Base-by-base conservation (phyloP, 2,888 invertebrate species). In the Lypha dubia region DNA sequence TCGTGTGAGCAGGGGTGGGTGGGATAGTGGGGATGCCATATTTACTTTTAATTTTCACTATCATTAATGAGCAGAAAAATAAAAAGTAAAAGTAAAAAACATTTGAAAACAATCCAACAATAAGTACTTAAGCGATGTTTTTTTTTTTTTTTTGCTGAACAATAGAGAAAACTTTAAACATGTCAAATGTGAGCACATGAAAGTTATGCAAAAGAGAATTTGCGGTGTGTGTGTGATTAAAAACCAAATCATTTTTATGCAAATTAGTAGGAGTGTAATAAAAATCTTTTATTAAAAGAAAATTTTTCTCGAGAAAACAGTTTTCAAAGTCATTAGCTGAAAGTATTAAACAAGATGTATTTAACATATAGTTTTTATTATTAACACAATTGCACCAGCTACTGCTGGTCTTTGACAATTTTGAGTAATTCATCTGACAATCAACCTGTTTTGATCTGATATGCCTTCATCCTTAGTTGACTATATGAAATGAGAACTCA, bases 131-230 rank as follows among this genome's bases (percentile, higher is more conserved):
- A 28, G 13, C 15, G n/a, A 75, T 20, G 1, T 41, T 60, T 32
- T 20, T 17, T 28, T 41, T 60, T 32, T 20, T 17, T 28, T 24
- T 24, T 32, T 58, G 22, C 6, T 41, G 24, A 77, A 63, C 44
- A 46, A 77, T 70, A 68, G 76, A 53, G 67, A 81, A 73, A 73
- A 24, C 53, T 60, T 13, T 65, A 58, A 53, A 28, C 35, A 41
- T 63, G 63, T 63, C 79, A 73, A 65, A 24, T 65, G 71, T 35
- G 15, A 17, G 44, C 32, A 73, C 65, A 79, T 32, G 62, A 63
- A 53, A 77, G 68, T 77, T 60, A 51, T 77, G 24, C 49, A 0
- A 11, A 2, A 6, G 9, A 20, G 32, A 41, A 53, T 44, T 15
- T 5, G 20, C 8, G 24, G 13, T 46, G 53, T 44, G 53, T n/a